Evolutionary conservation across 2,797 vertebrate genomes (phyloP).

Genomic region (Malacoraja senta): DNA sequence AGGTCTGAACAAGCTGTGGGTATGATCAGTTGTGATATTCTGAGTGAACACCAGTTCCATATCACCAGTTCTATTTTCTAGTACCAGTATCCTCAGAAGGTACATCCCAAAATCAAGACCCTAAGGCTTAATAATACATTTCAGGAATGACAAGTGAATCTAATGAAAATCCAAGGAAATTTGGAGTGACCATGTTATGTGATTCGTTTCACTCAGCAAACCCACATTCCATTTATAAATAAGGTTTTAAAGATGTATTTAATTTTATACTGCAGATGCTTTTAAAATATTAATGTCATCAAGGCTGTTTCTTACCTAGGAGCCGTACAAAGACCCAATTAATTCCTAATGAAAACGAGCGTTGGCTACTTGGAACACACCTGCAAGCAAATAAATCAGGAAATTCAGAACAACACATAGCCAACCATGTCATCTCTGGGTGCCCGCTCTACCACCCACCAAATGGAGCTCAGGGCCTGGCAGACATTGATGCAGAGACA

Average conservation of each 20-base stretch:
- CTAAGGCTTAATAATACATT: neutral
- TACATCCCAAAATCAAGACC: neutral
- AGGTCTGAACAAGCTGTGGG: neutral
- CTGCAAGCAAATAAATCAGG: conserved; percentile 49
- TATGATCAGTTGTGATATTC: neutral
- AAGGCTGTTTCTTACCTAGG: conserved; percentile 54
- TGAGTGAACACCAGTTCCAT: neutral
- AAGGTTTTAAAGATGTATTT: neutral
- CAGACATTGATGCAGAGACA: too few species aligned
- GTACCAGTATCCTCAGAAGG: neutral
- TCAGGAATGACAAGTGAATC: neutral
- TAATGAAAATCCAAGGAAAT: neutral
- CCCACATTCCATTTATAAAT: neutral
- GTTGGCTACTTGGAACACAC: conserved; percentile 62
- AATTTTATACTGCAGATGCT: neutral
- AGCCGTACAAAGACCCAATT: conserved; percentile 61
- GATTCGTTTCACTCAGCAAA: neutral
- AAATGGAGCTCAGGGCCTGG: too few species aligned
- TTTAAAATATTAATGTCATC: neutral
- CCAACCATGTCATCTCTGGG: too few species aligned
- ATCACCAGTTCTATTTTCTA: neutral
- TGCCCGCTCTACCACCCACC: too few species aligned
- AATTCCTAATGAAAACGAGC: conserved; percentile 64
- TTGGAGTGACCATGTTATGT: too few species aligned
- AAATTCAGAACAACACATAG: neutral